Base-by-base conservation (phyloP, 2,797 vertebrate genomes). In the Hemibagrus guttatus region DNA sequence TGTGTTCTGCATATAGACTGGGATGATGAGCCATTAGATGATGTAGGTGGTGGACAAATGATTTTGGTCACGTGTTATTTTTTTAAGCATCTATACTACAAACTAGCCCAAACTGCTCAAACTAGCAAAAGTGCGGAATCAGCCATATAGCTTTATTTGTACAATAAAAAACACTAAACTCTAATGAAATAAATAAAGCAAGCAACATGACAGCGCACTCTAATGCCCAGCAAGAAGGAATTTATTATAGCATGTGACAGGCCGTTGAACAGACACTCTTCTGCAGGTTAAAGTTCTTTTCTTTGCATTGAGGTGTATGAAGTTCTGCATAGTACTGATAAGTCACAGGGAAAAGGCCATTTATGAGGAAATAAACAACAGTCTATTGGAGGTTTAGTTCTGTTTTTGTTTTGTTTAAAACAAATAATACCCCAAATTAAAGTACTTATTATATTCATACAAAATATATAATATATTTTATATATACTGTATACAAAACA, bases 401-500 rank as follows among this genome's bases (percentile, higher is more conserved):
- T 84, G 76, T 89, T 89, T 89, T 89, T 91, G 46, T 75, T 89
- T 92, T 87, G 91, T 91, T 81, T 88, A 92, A 91, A 93, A 94
- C 93, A 92, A 74, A 74, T 61, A 84, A 94, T 93, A 92, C 90
- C 90, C 93, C 91, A 95, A 92, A 95, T 95, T 93, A 94, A 94
- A 92, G 91, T 92, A 93, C 90, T 91, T 93, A 92, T 92, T 91
- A 93, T 92, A 94, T 94, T 93, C 92, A 94, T 95, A 96, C 92
- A 94, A 95, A 94, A 95, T 94, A 94, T 94, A 90, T 87, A 89
- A 79, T 76, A 89, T 93, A 92, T 90, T 92, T 89, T 92, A 93
- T 94, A 95, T 95, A 94, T 93, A 94, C 92, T 89, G 93, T 94
- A 93, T 95, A 95, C 93, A 94, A 94, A 95, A 95, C 88, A 92